Evolutionary conservation across 1,140 invertebrate species (phyloP), one percentile per base, ranked within the genome.

Genomic region (Bemisia tabaci): DNA sequence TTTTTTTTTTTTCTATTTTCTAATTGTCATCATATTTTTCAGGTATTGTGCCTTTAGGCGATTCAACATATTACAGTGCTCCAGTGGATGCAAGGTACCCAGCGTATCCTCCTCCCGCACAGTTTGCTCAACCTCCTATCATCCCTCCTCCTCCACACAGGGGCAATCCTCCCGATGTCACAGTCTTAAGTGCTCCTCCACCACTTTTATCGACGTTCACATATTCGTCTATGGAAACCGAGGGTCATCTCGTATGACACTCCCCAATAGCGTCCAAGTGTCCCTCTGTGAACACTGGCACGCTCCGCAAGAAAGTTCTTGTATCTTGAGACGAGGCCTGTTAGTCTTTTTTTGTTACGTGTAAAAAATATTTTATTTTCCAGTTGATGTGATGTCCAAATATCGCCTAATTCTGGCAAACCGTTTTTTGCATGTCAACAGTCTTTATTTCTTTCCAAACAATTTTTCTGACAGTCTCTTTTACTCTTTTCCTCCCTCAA

Each of bases 201-300:
- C 74, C 75, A 12, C 70, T 77, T 17, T 71, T 79, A 21, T 78
- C 77, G 23, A 79, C 78, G 2, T 79, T 79, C 70, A 74, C 72
- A 70, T 72, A 74, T 27, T 62, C 70, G 60, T 70, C 70, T 68
- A 70, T 76, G 48, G 77, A 78, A 70, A 75, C 74, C 64, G 77
- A 78, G 68, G 76, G 76, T 60, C 77, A 78, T 67, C 72, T 78
- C 22, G 77, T 78, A 70, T 78, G 74, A 76, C 71, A 70, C 17
- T 48, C 33, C 33, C 33, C 33, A 9, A 5, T 17, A 9, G 33
- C 17, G 5, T 48, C 33, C 33, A 48, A 48, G 17, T 48, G 33
- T 48, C 5, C 17, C 5, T 9, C 33, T 9, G 33, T 48, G 5
- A 48, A 48, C 33, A 9, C 33, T 17, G 33, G 33, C 17, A 48